Base-by-base conservation (phyloP, 2,797 vertebrate species). In the Yasuhikotakia modesta region DNA sequence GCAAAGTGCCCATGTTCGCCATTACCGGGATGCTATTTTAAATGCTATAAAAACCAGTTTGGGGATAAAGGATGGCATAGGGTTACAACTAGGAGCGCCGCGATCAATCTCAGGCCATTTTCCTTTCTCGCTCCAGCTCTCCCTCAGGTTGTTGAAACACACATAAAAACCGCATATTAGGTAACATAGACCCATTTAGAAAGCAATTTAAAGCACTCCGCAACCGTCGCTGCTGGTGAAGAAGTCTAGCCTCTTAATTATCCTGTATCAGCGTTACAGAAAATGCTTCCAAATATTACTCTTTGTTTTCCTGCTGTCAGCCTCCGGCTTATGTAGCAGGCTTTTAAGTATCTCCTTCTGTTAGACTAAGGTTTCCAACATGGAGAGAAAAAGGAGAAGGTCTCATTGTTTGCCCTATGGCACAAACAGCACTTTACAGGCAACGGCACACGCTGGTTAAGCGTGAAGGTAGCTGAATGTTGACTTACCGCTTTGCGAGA, bases 181-280 rank as follows among this genome's bases (percentile, higher is more conserved):
- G 88, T 93, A 92, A 93, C 93, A 92, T 65, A 83, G 87, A 84
- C 61, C 86, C 89, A 91, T 92, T 94, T 92, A 92, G 89, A 89
- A 87, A 90, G 89, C 91, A 89, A 92, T 92, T 93, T 91, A 89
- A 92, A 86, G 87, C 84, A 87, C 89, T 88, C 87, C 85, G 85
- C 84, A 78, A 86, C 88, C 85, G 67, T 80, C 63, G 52, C 35
- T 82, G 81, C 88, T 81, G 73, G 81, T 89, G 89, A 92, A 90
- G 88, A 86, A 92, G 87, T 90, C 86, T 76, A 87, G 81, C 76
- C 86, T 91, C 86, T 90, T 93, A 92, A 92, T 94, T 92, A 89
- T 81, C 86, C 87, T 79, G 83, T 87, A 91, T 92, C 88, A 88
- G 64, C 27, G 61, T 89, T 87, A 87, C 88, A 87, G 85, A 76